phyloP scores from a whole-genome alignment of 1,140 invertebrate genomes.

The Trachymyrmex septentrionalis region DNA sequence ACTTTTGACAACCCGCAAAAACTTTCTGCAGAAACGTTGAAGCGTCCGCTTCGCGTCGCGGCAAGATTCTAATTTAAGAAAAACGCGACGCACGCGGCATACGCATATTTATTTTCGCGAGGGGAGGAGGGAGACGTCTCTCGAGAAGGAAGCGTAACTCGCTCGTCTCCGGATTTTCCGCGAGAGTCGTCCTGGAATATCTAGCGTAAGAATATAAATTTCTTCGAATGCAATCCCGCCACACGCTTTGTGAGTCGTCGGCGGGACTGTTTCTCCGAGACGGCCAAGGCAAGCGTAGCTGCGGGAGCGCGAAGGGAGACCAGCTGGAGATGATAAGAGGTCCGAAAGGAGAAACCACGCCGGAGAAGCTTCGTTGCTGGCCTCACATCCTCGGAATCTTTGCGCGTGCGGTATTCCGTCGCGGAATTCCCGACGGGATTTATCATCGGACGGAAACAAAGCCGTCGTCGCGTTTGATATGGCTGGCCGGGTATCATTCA shows the following conservation, averaged over 20 bases:
- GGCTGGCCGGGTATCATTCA: slow-evolving; percentile 54
- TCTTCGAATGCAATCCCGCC: slow-evolving; percentile 28
- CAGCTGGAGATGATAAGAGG: slow-evolving; percentile 32
- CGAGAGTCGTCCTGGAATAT: slow-evolving; percentile 53
- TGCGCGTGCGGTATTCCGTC: slow-evolving; percentile 65
- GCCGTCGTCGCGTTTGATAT: slow-evolving; percentile 85
- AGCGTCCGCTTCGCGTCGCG: slow-evolving; percentile 10
- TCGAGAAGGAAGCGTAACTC: slow-evolving; percentile 2
- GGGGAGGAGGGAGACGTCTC: background rate
- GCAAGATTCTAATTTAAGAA: slow-evolving; percentile 59
- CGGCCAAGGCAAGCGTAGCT: background rate
- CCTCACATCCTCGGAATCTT: slow-evolving; percentile 39
- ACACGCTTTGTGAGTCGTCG: slow-evolving; percentile 19
- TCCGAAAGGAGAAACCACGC: slow-evolving; percentile 26
- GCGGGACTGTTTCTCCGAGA: slow-evolving; percentile 15
- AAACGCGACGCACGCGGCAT: slow-evolving; percentile 41
- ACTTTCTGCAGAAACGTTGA: slow-evolving; percentile 2
- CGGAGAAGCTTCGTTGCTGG: slow-evolving; percentile 24
- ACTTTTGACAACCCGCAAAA: slow-evolving; percentile 17
- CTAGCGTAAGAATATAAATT: slow-evolving; percentile 62
- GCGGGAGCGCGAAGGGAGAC: slow-evolving; percentile 22
- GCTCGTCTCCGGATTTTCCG: slow-evolving; percentile 43
- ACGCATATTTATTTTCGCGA: slow-evolving; percentile 19
- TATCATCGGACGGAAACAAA: slow-evolving; percentile 83
- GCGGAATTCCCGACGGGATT: slow-evolving; percentile 82